Base-by-base conservation (phyloP, 2,797 vertebrate genomes). In the Sebastes miniatus region DNA sequence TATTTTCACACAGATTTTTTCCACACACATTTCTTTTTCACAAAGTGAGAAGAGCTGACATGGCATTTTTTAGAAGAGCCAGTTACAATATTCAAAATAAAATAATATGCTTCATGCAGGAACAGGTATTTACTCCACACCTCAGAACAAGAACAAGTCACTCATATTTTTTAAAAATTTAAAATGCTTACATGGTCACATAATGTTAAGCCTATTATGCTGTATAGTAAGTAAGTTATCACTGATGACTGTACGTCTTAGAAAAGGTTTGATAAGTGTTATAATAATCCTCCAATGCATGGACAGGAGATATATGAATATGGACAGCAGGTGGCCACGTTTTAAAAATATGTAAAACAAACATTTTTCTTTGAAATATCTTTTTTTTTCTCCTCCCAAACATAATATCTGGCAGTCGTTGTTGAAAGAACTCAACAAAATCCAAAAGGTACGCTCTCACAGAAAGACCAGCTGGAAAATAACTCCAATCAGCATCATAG, bases 331-430 rank as follows among this genome's bases (percentile, higher is more conserved):
- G 61, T n/a, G 63, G 65, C 88, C 84, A 86, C 18, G 58, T 77
- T 83, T 81, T 86, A 84, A 92, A 93, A 89, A 83, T 69, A 67
- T 70, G 39, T 83, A 50, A 86, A 85, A 86, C 22, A 77, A 89
- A 85, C 50, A 80, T 2, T 54, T 29, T n/a, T 1, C 27, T 62
- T 25, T 54, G 10, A 27, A 56, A 72, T 6, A 3, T 22, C 9
- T 10, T 25, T 65, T 32, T 67, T 12, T 18, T 3, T 24, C 7
- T 80, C 64, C 76, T 83, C 64, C 69, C 81, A 89, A 88, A 87
- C 76, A 66, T 32, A 84, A 76, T 78, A 82, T 80, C 52, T 70
- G 83, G 76, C 52, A 76, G 83, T 84, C 67, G 75, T 88, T 83
- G 3, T 64, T 56, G 0, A 69, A 79, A 63, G 25, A 32, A 67